Evolutionary conservation across 2,797 vertebrate genomes (phyloP), one percentile per base, ranked within the genome.

Genomic region (Dermochelys coriacea): DNA sequence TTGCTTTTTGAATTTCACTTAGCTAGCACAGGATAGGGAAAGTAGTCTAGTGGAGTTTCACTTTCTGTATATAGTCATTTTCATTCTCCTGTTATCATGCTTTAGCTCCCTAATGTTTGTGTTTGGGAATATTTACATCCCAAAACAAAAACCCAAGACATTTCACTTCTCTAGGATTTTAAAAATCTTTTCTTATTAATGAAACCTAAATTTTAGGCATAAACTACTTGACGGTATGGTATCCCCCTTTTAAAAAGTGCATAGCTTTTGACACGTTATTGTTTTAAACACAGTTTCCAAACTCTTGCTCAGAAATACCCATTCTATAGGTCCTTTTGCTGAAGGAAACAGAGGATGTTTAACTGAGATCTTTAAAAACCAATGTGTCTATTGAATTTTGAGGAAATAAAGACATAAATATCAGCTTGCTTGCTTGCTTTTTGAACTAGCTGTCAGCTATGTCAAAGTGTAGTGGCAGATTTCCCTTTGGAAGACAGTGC

Each of bases 401-500:
- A 45, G 2, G 3, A 29, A 85, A 82, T 45, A 85, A 31, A 82
- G 27, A 71, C 45, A 52, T 34, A 82, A 47, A 5, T 50, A 50
- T 45, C 51, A 82, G 34, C n/a, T 83, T 47, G 37, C 74, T 87
- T 86, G 52, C 74, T 52, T 18, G 52, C 34, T 51, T 59, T 78
- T 45, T 11, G n/a, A 80, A 3, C 1, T 0, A 82, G 2, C 57
- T 0, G 1, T 10, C 0, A 0, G 15, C 19, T 6, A 0, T 57
- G 16, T 99, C 98, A 99, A 64, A 99, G 98, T 0, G 98, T 89
- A 0, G 98, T 98, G 85, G 98, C 91, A 0, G 99, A 99, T 94
- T 99, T 99, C 84, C 98, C 99, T 97, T 99, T 99, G 78, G 99
- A 99, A 79, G 99, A 99, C 64, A 99, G 98, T 74, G 99, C 99